Percentiles rank a stretch among this genome's conserved stretches.
Conservation (phyloP, 2,888 invertebrate genomes). For the Cephus pulcher region DNA sequence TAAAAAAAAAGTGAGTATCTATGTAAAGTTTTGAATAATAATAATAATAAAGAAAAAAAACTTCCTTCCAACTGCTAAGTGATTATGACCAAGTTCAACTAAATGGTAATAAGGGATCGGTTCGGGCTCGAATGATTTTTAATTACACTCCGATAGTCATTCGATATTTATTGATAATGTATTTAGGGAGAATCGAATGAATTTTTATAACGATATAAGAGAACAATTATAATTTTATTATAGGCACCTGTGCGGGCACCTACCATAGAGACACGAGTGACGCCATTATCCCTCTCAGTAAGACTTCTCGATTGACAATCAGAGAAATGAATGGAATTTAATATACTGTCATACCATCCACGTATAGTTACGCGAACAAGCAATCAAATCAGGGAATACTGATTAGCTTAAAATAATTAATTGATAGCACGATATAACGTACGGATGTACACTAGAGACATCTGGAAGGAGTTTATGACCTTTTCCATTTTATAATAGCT, state of each 20-base stretch:
- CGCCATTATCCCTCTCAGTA: slow-evolving; percentile 59
- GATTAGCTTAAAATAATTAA: neutral
- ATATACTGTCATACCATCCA: neutral
- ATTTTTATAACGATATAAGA: neutral
- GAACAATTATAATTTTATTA: slow-evolving; percentile 35
- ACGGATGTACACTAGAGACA: neutral
- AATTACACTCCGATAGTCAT: neutral
- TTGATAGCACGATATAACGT: neutral
- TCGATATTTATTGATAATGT: neutral
- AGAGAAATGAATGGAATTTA: neutral
- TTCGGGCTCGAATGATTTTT: neutral
- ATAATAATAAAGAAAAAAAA: neutral
- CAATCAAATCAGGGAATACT: neutral
- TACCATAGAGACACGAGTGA: slow-evolving; percentile 60
- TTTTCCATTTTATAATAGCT: neutral
- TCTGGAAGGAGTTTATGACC: neutral
- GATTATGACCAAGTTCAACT: neutral
- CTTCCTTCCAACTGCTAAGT: neutral
- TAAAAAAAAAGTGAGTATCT: slow-evolving; percentile 49
- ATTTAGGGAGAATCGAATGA: neutral
- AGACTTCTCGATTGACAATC: slow-evolving; percentile 52
- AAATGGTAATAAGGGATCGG: neutral
- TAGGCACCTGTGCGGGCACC: slow-evolving; percentile 55
- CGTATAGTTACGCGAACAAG: neutral
- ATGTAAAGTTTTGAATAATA: neutral